Evolutionary conservation across 2,888 invertebrate species (phyloP).

Genomic region (Pyrrhosoma nymphula): DNA sequence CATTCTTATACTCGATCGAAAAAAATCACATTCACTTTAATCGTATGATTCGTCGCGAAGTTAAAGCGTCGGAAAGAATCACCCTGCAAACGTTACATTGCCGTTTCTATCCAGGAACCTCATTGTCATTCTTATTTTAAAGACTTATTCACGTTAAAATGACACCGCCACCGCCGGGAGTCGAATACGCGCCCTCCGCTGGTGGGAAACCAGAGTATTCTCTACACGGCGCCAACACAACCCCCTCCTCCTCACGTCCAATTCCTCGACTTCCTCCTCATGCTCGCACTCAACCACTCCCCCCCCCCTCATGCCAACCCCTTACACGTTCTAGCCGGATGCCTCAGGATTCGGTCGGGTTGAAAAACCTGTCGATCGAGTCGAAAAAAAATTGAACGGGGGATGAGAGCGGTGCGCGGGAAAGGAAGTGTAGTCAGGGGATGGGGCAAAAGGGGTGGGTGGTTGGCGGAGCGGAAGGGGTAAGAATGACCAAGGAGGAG

Average conservation of each 20-base stretch:
- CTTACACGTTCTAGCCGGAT: conserved; percentile 33
- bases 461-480: neutral
- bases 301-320: neutral
- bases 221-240: neutral
- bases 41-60: no score
- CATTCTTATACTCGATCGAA: no score
- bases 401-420: neutral
- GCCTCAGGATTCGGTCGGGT: conserved; percentile 60
- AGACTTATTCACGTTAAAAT: no score
- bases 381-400: neutral
- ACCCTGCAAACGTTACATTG: no score
- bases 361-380: conserved; percentile 58
- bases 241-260: neutral
- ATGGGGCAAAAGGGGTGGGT: neutral
- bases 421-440: neutral
- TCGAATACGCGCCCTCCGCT: no score
- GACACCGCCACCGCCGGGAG: no score
- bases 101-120: no score
- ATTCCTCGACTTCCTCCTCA: neutral
- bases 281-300: neutral
- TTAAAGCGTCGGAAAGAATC: no score
- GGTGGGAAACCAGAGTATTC: no score
- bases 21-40: no score
- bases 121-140: no score
- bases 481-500: neutral